phyloP scores from a whole-genome alignment of 2,113 vertebrate genomes.

The Menidia beryllina region DNA sequence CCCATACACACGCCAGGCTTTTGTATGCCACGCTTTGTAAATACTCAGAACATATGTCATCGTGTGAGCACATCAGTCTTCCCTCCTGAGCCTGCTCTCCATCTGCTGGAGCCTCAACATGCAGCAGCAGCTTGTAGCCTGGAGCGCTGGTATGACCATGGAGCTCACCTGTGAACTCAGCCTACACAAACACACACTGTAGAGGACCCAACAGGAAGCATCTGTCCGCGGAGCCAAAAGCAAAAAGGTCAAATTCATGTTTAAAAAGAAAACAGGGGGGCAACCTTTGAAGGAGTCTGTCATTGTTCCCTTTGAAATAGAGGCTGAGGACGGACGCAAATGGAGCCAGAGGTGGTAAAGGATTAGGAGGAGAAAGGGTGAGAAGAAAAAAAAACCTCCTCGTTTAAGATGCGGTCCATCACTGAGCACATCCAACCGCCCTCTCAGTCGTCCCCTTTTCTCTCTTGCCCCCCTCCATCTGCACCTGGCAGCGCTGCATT shows the following conservation, averaged over 20 bases:
- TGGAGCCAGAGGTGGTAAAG: conserved; percentile 23
- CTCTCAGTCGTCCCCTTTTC: conserved; percentile 21
- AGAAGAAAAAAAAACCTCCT: conserved; percentile 68
- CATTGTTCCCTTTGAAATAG: conserved; percentile 20
- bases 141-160: conserved; percentile 33
- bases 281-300: conserved; percentile 10
- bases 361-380: conserved; percentile 51
- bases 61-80: conserved; percentile 10
- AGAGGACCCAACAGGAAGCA: conserved; percentile 40
- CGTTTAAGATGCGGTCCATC: conserved; percentile 61
- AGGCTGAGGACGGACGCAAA: conserved; percentile 42
- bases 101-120: conserved; percentile 18
- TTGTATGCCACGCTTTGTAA: conserved; percentile 28
- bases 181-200: conserved; percentile 10
- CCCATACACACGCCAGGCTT: conserved; percentile 12
- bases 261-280: background rate
- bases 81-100: conserved; percentile 12
- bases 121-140: conserved; percentile 22
- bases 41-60: conserved; percentile 16
- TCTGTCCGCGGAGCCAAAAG: conserved; percentile 20
- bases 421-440: conserved; percentile 45
- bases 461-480: conserved; percentile 48
- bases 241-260: conserved; percentile 33
- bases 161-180: conserved; percentile 51
- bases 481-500: conserved; percentile 71